Evolutionary conservation across 2,797 vertebrate genomes (phyloP).

Genomic region (Microctenopoma lineatum): DNA sequence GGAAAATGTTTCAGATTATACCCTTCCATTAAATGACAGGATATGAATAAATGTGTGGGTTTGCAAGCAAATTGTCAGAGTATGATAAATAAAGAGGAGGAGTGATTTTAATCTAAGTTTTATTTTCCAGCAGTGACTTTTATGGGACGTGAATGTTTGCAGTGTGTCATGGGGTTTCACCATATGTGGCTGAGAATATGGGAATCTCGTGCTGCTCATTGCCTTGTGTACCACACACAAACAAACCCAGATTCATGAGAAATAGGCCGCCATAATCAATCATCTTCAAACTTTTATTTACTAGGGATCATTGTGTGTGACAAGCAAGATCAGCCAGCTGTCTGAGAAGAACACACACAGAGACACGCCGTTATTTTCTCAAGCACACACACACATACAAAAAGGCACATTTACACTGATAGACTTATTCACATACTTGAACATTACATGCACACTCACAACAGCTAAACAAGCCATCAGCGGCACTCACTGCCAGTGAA

Average conservation of each 20-base stretch:
- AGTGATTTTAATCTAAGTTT: constrained; percentile 35
- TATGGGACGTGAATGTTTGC: constrained; percentile 49
- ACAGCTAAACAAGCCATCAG: constrained; percentile 61
- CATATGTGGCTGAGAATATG: constrained; percentile 56
- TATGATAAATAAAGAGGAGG: background rate
- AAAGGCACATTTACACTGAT: constrained; percentile 1
- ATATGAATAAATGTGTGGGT: constrained; percentile 5
- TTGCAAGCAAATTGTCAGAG: constrained; percentile 7
- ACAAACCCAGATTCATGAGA: constrained; percentile 64
- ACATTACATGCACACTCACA: constrained; percentile 16
- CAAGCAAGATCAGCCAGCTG: constrained; percentile 63
- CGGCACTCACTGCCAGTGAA: constrained; percentile 58
- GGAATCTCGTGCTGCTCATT: constrained; percentile 23
- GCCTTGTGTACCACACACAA: constrained; percentile 56
- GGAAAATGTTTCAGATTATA: constrained; percentile 4
- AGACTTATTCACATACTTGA: constrained; percentile 21
- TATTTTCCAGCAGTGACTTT: constrained; percentile 41
- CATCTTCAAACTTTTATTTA: constrained; percentile 68
- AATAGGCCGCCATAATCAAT: constrained; percentile 69
- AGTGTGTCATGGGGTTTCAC: constrained; percentile 53
- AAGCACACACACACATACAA: background rate
- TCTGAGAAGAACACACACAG: constrained; percentile 34
- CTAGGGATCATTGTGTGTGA: constrained; percentile 56
- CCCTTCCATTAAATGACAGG: constrained; percentile 1
- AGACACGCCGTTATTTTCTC: background rate